Conservation (phyloP, 1,140 invertebrate genomes). For the Drosophila serrata region DNA sequence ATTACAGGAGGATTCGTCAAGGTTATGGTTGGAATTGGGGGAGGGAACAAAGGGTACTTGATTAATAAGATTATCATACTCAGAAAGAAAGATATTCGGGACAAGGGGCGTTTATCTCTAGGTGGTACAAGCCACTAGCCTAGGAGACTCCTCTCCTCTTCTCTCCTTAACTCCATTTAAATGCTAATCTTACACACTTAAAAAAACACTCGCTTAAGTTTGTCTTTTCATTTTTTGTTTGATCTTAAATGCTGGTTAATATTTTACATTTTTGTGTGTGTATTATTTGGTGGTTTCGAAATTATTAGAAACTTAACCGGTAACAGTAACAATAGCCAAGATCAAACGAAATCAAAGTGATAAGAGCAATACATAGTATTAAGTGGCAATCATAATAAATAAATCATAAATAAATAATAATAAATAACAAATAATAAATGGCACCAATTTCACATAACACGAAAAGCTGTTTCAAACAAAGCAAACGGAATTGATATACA, state of each 20-base stretch:
- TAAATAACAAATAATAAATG: slow-evolving; percentile 32
- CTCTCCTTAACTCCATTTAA: slow-evolving; percentile 24
- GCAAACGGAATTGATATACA: slow-evolving; percentile 39
- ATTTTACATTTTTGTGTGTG: slow-evolving; percentile 84
- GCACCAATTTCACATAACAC: slow-evolving; percentile 63
- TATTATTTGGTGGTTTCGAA: slow-evolving; percentile 51
- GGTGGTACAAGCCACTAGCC: slow-evolving; percentile 22
- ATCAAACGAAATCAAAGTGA: slow-evolving; percentile 22
- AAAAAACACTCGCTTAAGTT: slow-evolving; percentile 14
- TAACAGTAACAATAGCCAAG: slow-evolving; percentile 36
- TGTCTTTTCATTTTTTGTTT: slow-evolving; percentile 1
- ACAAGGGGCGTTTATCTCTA: slow-evolving; percentile 22
- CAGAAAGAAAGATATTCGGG: not conserved
- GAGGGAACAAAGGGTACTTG: slow-evolving; percentile 48
- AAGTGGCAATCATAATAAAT: slow-evolving; percentile 27
- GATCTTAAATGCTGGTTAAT: slow-evolving; percentile 42
- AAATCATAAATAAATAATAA: slow-evolving; percentile 22
- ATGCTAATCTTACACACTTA: slow-evolving; percentile 38
- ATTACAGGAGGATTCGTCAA: slow-evolving; percentile 11
- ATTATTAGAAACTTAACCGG: slow-evolving; percentile 50
- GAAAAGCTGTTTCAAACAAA: slow-evolving; percentile 57
- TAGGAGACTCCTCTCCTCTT: slow-evolving; percentile 18
- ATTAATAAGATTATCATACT: slow-evolving; percentile 72
- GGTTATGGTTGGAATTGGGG: slow-evolving; percentile 2
- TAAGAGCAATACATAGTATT: slow-evolving; percentile 1